Evolutionary conservation across 2,113 vertebrate species (phyloP), one percentile per base, ranked within the genome.

Genomic region (Strigops habroptila): DNA sequence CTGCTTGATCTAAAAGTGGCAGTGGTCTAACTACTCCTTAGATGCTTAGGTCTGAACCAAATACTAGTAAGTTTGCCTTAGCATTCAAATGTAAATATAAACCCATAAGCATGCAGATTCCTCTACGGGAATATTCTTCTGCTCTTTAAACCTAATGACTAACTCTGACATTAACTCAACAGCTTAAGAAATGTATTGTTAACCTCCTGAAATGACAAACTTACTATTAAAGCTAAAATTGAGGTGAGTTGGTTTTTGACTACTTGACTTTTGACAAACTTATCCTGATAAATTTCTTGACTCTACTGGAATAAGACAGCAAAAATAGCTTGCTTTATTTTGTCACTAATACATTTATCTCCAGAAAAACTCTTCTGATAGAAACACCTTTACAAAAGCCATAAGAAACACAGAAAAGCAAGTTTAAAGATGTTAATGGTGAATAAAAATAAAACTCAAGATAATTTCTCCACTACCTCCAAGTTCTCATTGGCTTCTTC

Each of bases 161-260:
- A 63, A 75, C 79, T 71, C 75, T 89, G 13, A 79, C 60, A 89
- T 91, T 96, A 90, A 81, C 35, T 87, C 44, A 22, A 88, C 60
- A 90, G 80, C 48, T 23, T 80, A 81, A 64, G 73, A 91, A 96
- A 70, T 68, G 49, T 46, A 92, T 89, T 96, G 68, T 79, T 92
- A 96, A 90, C 37, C 23, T 78, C 91, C 80, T 86, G 84, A 93
- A 95, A 96, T 18, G 57, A 60, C 94, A 86, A 74, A 91, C 51
- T 76, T 90, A 46, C 71, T 91, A 82, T 80, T 96, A 93, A 86
- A 92, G 77, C 57, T 83, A 80, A 76, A 75, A 75, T n/a, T 27
- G 44, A 93, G 81, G 64, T 91, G 65, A 74, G 31, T 21, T 74
- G 21, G 8, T 33, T 85, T 90, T 53, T 53, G 52, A 77, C 44